Percentiles rank a stretch among this genome's conserved stretches.
Evolutionary conservation across 2,888 invertebrate species (phyloP).

Genomic region (Acrobasis consociella): DNA sequence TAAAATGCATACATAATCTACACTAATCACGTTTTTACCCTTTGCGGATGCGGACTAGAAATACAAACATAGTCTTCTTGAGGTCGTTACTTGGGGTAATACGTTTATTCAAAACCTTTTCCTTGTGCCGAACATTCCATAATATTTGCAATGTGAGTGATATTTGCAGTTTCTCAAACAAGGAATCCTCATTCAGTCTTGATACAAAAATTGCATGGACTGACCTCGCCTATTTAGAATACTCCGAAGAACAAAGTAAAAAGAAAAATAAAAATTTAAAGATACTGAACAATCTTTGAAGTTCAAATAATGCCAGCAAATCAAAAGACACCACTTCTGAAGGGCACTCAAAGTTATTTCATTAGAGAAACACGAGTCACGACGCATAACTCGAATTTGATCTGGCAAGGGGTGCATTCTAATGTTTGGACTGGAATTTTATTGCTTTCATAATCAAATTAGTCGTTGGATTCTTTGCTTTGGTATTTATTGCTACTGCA

Average conservation of each 20-base stretch:
- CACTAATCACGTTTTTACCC: neutral
- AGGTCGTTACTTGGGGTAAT: too few relatives aligned
- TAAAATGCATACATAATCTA: neutral
- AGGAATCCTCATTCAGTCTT: too few relatives aligned
- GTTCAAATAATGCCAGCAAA: constrained; percentile 44
- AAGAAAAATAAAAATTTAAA: neutral
- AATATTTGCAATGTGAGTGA: too few relatives aligned
- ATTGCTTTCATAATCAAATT: constrained; percentile 13
- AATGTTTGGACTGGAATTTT: constrained; percentile 34
- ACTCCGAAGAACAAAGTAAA: too few relatives aligned
- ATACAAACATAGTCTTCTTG: too few relatives aligned
- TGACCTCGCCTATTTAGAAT: too few relatives aligned
- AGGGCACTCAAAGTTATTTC: constrained; percentile 61
- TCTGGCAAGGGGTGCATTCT: constrained; percentile 58
- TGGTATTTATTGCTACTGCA: neutral
- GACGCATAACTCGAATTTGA: constrained; percentile 53
- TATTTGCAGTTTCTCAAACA: too few relatives aligned
- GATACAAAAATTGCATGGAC: too few relatives aligned
- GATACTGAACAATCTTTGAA: constrained; percentile 46
- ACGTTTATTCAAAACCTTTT: too few relatives aligned
- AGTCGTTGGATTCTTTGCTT: neutral
- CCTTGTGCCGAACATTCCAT: too few relatives aligned
- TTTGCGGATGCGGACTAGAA: too few relatives aligned
- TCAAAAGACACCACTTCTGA: constrained; percentile 56
- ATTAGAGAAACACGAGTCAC: constrained; percentile 53